These are phyloP conservation scores for Oncorhynchus clarkii DNA, from an alignment of 2,113 vertebrate genomes.

Conservation along the genomic window DNA sequence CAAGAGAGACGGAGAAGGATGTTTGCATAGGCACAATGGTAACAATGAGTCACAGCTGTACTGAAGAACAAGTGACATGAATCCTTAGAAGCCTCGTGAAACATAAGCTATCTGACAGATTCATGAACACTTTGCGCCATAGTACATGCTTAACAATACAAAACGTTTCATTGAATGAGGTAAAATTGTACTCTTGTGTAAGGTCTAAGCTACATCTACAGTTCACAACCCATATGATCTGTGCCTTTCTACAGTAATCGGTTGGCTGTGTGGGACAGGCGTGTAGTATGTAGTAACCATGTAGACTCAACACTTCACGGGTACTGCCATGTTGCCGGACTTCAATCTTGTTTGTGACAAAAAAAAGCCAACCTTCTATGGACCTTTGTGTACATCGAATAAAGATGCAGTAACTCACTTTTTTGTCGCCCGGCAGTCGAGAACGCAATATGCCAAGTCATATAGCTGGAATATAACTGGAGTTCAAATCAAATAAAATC, in stretches of 20 bases:
- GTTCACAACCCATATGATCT: background rate
- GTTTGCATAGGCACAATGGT: conserved; percentile 48
- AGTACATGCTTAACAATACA: background rate
- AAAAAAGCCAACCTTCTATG: no score
- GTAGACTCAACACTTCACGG: no score
- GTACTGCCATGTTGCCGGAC: no score
- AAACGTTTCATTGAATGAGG: background rate
- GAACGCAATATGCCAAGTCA: no score
- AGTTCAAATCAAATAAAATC: no score
- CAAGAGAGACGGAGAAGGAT: background rate
- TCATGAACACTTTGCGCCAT: background rate
- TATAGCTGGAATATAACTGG: no score
- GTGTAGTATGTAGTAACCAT: no score
- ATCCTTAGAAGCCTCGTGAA: conserved; percentile 7
- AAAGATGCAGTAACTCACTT: no score
- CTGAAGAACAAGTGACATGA: conserved; percentile 53
- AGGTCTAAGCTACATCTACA: background rate
- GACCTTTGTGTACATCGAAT: no score
- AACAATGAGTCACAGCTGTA: conserved; percentile 61
- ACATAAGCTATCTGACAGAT: background rate
- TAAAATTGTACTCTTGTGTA: background rate
- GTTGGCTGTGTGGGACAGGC: background rate
- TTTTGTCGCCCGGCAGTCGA: no score
- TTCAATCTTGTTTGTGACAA: no score
- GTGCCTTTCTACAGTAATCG: background rate